Percentiles rank a stretch among this genome's conserved stretches.
phyloP scores from a whole-genome alignment of 2,797 vertebrate genomes.

The Epinephelus coioides region DNA sequence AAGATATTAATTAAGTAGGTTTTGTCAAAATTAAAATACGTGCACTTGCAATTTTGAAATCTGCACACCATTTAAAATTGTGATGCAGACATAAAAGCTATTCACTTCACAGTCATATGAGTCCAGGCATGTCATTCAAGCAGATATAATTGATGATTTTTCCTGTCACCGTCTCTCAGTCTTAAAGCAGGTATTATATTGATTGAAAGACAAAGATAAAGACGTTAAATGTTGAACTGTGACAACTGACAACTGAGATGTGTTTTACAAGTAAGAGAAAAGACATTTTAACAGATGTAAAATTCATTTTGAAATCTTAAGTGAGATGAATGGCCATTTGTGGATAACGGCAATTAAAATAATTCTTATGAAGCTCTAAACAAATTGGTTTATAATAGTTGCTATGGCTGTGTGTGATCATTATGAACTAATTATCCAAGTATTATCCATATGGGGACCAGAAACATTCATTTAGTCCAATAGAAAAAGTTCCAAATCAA shows the following conservation, averaged over 20 bases:
- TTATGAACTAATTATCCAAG: background rate
- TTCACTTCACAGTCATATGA: background rate
- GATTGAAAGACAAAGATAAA: conserved; percentile 9
- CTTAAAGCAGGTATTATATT: background rate
- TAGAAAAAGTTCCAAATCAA: background rate
- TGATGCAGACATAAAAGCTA: background rate
- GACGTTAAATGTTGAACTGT: background rate
- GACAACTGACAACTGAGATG: conserved; percentile 4
- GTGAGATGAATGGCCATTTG: background rate
- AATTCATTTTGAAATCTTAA: conserved; percentile 36
- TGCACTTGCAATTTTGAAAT: background rate
- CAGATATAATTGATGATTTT: background rate
- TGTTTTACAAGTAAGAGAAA: background rate
- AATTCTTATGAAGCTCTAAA: conserved; percentile 16
- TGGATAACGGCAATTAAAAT: background rate
- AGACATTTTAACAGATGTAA: conserved; percentile 2
- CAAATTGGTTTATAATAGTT: conserved; percentile 2
- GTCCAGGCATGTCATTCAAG: background rate
- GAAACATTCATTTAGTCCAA: background rate
- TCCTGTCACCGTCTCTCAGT: background rate
- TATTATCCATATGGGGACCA: background rate
- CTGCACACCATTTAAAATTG: background rate
- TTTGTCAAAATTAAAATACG: background rate
- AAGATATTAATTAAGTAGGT: background rate
- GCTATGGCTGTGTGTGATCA: background rate